Base-by-base conservation (phyloP, 2,888 invertebrate species). In the Machimus atricapillus region DNA sequence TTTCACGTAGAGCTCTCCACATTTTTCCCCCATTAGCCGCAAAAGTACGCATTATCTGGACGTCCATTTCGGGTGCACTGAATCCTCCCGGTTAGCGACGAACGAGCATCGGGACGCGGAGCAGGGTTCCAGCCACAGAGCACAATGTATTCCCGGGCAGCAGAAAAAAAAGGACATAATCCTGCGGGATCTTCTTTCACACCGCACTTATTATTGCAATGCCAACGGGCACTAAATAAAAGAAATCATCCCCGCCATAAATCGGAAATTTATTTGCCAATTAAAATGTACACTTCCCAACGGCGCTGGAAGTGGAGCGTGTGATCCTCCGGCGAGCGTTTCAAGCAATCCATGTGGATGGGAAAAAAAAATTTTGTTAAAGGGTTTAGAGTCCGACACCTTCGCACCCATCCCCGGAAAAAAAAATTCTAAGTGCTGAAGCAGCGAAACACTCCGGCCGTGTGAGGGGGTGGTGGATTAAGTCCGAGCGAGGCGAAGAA, bases 191-290 rank as follows among this genome's bases (percentile, higher is more conserved):
- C 23, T 43, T 40, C 78, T 78, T 77, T 78, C 40, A 78, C 40
- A 23, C 19, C 40, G n/a, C 19, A 23, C 58, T 58, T 58, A 58
- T 58, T 58, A 58, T 58, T 66, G 23, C 66, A 9, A 27, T 66
- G n/a, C 78, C 37, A 40, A 14, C 34, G 37, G 19, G n/a, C 78
- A 37, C 37, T 78, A 43, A 78, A 78, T 40, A 78, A 78, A 78
- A 78, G 66, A 78, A 23, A 78, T 78, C 40, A 78, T 78, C 19
- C 77, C n/a, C 37, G 43, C 78, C 78, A 78, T 78, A 78, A 78
- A 78, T 78, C 43, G 78, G 43, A 78, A 78, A 78, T 78, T 78
- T 78, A 78, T 78, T 78, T 78, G 78, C 78, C 78, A 78, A 78
- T 78, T 78, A 78, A 78, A 78, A 43, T 43, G 78, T 78, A 78